Evolutionary conservation across 2,797 vertebrate genomes (phyloP).

Genomic region (Aulostomus chinensis): DNA sequence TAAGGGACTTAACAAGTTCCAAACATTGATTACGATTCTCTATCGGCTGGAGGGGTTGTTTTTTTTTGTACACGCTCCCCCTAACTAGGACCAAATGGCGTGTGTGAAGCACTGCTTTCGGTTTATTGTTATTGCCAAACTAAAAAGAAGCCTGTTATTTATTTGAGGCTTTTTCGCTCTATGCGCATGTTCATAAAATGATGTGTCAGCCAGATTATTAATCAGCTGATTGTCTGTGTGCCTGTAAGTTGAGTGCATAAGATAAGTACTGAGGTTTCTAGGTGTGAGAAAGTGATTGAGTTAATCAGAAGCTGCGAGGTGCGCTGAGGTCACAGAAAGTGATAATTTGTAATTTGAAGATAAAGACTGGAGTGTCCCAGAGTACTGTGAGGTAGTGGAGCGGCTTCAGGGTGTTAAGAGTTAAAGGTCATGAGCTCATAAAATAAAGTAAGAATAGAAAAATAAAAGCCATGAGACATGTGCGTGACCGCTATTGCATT

Average conservation of each 20-base stretch:
- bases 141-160: slow-evolving; percentile 7
- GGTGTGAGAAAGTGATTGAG: slow-evolving; percentile 56
- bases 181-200: slow-evolving; percentile 23
- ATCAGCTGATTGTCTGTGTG: slow-evolving; percentile 37
- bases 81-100: slow-evolving; percentile 64
- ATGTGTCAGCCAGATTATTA: slow-evolving; percentile 55
- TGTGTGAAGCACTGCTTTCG: neutral
- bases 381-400: neutral
- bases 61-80: slow-evolving; percentile 21
- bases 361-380: slow-evolving; percentile 31
- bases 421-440: slow-evolving; percentile 1
- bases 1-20: slow-evolving; percentile 61
- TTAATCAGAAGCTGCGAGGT: slow-evolving; percentile 35
- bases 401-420: neutral
- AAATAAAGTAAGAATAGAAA: neutral
- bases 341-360: slow-evolving; percentile 52
- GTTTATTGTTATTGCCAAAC: slow-evolving; percentile 16
- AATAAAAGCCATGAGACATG: too few species aligned
- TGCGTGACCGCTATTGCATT: too few species aligned
- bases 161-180: slow-evolving; percentile 9
- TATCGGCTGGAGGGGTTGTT: slow-evolving; percentile 42
- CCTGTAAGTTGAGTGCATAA: slow-evolving; percentile 11
- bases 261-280: slow-evolving; percentile 63
- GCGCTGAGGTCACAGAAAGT: slow-evolving; percentile 50
- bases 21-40: slow-evolving; percentile 63